Conservation (phyloP, 2,797 vertebrate species). For the Alfaro cultratus region DNA sequence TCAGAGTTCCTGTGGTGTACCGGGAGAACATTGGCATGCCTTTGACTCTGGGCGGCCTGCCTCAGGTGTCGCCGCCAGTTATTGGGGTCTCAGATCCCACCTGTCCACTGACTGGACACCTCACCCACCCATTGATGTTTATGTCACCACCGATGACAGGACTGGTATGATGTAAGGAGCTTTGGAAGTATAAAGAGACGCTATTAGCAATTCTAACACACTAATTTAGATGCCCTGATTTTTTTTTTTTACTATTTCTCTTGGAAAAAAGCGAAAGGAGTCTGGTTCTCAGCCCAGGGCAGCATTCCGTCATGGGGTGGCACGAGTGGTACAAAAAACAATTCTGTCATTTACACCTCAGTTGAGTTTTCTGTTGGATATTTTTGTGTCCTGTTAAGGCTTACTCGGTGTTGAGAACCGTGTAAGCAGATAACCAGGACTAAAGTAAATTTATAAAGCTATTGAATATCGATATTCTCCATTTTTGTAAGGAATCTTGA, state of each 20-base stretch:
- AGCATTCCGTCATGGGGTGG: neutral
- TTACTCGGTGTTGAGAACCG: neutral
- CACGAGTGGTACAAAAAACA: neutral
- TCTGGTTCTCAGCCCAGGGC: neutral
- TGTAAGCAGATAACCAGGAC: neutral
- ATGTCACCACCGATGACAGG: slow-evolving; percentile 87
- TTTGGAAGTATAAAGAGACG: neutral
- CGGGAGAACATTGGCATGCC: slow-evolving; percentile 80
- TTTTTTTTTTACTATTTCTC: neutral
- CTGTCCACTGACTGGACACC: slow-evolving; percentile 82
- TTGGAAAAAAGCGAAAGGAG: neutral
- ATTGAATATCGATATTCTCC: neutral
- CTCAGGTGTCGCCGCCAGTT: slow-evolving; percentile 70
- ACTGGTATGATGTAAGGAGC: slow-evolving; percentile 80
- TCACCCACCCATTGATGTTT: slow-evolving; percentile 83
- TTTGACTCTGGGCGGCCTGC: slow-evolving; percentile 70
- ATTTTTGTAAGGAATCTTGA: neutral
- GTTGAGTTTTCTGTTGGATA: neutral
- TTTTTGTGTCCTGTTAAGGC: neutral
- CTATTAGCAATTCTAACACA: neutral
- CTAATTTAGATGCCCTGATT: neutral
- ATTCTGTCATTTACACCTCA: neutral
- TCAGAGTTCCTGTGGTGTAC: slow-evolving; percentile 89
- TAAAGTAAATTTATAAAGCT: neutral
- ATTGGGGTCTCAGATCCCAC: slow-evolving; percentile 62